These are phyloP conservation scores for Mythimna lalbum DNA, from an alignment of 2,888 invertebrate species.

Conservation along the genomic window DNA sequence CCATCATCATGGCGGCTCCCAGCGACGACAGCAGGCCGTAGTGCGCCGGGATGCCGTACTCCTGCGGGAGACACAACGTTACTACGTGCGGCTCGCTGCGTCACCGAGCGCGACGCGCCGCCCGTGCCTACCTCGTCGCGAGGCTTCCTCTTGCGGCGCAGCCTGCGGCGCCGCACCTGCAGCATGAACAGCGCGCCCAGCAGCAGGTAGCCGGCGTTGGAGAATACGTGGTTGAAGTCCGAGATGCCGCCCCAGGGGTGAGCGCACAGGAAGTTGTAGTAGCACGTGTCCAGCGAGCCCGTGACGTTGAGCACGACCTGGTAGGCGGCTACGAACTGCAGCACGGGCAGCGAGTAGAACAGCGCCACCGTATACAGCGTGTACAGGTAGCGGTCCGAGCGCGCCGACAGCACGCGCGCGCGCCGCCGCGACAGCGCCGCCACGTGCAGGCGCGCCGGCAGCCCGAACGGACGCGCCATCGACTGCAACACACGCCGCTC, in stretches of 20 bases:
- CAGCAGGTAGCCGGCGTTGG: constrained; percentile 95
- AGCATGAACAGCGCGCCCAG: constrained; percentile 95
- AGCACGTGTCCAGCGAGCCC: constrained; percentile 97
- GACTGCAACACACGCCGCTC: not conserved
- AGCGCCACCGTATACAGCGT: constrained; percentile 95
- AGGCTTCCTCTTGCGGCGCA: constrained; percentile 70
- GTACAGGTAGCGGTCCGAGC: constrained; percentile 88
- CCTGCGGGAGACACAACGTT: constrained; percentile 75
- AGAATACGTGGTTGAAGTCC: constrained; percentile 97
- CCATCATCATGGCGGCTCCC: constrained; percentile 96
- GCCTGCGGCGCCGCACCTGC: constrained; percentile 89
- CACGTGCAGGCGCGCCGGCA: constrained; percentile 84
- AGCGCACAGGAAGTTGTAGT: constrained; percentile 97
- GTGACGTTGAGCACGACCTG: constrained; percentile 94
- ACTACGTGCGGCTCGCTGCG: not conserved
- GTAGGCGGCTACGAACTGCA: constrained; percentile 96
- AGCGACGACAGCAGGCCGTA: constrained; percentile 96
- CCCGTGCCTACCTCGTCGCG: constrained; percentile 72
- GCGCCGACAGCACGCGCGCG: constrained; percentile 82
- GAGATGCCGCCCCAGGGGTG: constrained; percentile 94
- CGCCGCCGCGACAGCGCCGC: constrained; percentile 83
- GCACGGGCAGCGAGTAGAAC: constrained; percentile 96
- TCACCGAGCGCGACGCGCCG: not conserved
- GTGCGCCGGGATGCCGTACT: constrained; percentile 95
- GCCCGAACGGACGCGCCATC: constrained; percentile 76